A percentile compares a stretch with the other conserved stretches of the same genome.
Conservation (phyloP, 2,797 vertebrate genomes). For the Acropternis orthonyx region DNA sequence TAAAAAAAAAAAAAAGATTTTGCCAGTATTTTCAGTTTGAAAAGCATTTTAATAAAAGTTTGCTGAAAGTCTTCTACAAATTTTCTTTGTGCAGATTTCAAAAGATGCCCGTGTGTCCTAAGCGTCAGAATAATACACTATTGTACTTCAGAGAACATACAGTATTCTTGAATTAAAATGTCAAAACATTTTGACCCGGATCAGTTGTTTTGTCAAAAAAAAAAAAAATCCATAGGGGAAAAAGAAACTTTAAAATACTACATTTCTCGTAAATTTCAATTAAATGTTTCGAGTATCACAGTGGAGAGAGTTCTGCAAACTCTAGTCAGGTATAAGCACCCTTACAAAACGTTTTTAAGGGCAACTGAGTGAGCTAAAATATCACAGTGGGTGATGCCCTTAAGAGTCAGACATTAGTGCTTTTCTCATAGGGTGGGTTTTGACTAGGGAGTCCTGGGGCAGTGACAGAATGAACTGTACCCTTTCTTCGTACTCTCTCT, state of each 20-base stretch:
- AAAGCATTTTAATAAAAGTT: neutral
- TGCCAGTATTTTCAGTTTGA: neutral
- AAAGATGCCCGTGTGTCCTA: neutral
- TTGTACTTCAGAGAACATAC: neutral
- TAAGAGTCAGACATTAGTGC: neutral
- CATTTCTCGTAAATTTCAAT: neutral
- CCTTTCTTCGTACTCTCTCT: conserved; percentile 73
- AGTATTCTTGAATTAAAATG: neutral
- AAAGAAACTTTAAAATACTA: neutral
- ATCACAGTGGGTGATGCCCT: neutral
- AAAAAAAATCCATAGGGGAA: neutral
- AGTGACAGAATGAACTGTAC: conserved; percentile 73
- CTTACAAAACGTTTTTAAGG: neutral
- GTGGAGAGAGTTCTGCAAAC: neutral
- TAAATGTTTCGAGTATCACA: neutral
- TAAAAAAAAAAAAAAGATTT: neutral
- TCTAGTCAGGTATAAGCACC: neutral
- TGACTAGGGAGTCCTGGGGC: neutral
- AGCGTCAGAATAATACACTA: neutral
- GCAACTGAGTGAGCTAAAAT: neutral
- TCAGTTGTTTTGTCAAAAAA: neutral
- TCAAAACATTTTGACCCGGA: neutral
- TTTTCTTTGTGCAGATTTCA: neutral
- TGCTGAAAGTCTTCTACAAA: neutral
- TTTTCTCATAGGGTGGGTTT: conserved; percentile 79